Conservation (phyloP, 2,113 vertebrate species). For the Scomber japonicus region DNA sequence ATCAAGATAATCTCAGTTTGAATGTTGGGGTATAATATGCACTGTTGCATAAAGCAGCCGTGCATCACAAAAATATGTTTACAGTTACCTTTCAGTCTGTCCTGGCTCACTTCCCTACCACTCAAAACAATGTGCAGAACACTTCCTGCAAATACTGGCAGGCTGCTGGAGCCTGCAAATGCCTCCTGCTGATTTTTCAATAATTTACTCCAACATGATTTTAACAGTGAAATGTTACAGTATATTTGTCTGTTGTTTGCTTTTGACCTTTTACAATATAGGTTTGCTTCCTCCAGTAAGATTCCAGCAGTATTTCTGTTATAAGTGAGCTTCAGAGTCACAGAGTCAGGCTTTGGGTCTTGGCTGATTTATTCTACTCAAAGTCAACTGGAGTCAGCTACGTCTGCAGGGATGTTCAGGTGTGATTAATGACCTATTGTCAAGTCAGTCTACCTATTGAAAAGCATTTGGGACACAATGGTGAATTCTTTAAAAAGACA, state of each 20-base stretch:
- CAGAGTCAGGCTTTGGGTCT: not conserved
- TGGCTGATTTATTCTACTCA: not conserved
- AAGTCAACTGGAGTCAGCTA: constrained; percentile 20
- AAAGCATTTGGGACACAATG: constrained; percentile 23
- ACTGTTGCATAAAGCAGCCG: not conserved
- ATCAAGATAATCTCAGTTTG: too few relatives aligned
- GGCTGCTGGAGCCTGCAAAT: constrained; percentile 20
- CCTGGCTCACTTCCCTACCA: constrained; percentile 48
- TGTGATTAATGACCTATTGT: constrained; percentile 61
- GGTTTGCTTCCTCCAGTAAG: not conserved
- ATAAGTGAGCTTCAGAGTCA: not conserved
- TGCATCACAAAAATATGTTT: constrained; percentile 60
- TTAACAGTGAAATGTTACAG: not conserved
- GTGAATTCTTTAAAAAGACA: not conserved
- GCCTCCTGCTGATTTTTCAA: constrained; percentile 13
- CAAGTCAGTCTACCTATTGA: not conserved
- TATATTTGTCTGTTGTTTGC: too few relatives aligned
- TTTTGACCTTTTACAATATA: not conserved
- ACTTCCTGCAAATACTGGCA: constrained; percentile 62
- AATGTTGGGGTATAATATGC: not conserved
- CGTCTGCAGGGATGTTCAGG: constrained; percentile 9
- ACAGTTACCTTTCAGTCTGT: constrained; percentile 42
- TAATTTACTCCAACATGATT: not conserved
- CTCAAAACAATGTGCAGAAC: constrained; percentile 66
- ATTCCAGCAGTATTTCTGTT: not conserved